Percentiles rank a stretch among this genome's conserved stretches.
phyloP scores from a whole-genome alignment of 2,888 invertebrate genomes.

The Tuta absoluta region DNA sequence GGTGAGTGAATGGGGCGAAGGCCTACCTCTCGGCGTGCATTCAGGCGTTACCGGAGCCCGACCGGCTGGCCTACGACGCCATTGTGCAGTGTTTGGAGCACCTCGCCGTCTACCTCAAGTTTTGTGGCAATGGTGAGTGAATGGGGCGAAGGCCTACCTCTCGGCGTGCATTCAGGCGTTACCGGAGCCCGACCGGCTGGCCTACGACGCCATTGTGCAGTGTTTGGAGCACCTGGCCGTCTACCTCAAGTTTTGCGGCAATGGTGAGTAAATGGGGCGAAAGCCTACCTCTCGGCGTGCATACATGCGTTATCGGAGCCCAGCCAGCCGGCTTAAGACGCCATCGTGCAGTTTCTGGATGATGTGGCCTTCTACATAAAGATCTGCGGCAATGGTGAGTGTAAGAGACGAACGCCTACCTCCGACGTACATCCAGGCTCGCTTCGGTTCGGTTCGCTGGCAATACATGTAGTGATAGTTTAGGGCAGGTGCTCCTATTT shows the following conservation, averaged over 20 bases:
- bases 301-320: constrained; percentile 73
- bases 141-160: not conserved
- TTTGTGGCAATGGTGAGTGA: constrained; percentile 83
- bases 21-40: constrained; percentile 54
- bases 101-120: constrained; percentile 92
- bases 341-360: constrained; percentile 90
- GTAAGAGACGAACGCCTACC: not conserved
- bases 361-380: constrained; percentile 93
- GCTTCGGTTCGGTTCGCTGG: too few species aligned
- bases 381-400: constrained; percentile 84
- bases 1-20: constrained; percentile 49
- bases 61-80: constrained; percentile 79
- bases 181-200: constrained; percentile 73
- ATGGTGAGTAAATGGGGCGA: constrained; percentile 57
- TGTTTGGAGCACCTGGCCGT: constrained; percentile 94
- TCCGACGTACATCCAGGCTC: not conserved
- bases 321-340: constrained; percentile 79
- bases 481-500: too few species aligned
- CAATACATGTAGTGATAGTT: too few species aligned
- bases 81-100: constrained; percentile 92
- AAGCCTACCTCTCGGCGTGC: constrained; percentile 47
- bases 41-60: constrained; percentile 73
- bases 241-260: constrained; percentile 91
- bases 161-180: constrained; percentile 71
- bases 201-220: constrained; percentile 84